These are phyloP conservation scores for Actenoides lindsayi DNA, from an alignment of 2,113 vertebrate species.

Conservation along the genomic window DNA sequence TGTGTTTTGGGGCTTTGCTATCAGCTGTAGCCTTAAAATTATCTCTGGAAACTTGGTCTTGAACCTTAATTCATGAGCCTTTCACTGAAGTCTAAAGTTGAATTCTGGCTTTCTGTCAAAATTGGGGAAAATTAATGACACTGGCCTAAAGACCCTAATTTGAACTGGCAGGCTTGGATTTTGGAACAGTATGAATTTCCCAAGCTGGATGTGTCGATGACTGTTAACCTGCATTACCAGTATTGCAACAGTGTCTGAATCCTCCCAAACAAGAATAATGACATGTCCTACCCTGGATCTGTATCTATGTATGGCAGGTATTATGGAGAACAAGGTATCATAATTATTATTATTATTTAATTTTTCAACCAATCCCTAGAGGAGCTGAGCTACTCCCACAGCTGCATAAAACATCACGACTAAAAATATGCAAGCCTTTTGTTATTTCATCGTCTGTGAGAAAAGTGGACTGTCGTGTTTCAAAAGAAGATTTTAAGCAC, in stretches of 20 bases:
- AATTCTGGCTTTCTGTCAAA: background rate
- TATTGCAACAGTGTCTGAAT: conserved; percentile 4
- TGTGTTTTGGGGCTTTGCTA: background rate
- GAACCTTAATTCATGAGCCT: background rate
- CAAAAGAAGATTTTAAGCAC: background rate
- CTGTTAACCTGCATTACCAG: background rate
- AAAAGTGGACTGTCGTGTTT: conserved; percentile 18
- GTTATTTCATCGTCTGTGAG: background rate
- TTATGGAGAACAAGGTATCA: background rate
- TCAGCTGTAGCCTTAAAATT: background rate
- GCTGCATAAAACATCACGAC: background rate
- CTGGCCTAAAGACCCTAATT: background rate
- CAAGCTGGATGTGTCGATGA: background rate
- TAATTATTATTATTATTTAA: conserved; percentile 22
- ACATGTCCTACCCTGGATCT: background rate
- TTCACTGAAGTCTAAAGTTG: background rate
- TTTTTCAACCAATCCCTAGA: background rate
- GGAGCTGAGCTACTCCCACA: conserved; percentile 15
- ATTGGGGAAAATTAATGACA: background rate
- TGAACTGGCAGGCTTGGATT: background rate
- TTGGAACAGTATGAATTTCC: background rate
- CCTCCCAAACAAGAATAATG: conserved; percentile 5
- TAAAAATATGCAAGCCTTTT: conserved; percentile 22
- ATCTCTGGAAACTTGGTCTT: background rate
- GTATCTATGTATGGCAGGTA: conserved; percentile 1